Conservation (phyloP, 1,140 invertebrate genomes). For the Mercenaria mercenaria region DNA sequence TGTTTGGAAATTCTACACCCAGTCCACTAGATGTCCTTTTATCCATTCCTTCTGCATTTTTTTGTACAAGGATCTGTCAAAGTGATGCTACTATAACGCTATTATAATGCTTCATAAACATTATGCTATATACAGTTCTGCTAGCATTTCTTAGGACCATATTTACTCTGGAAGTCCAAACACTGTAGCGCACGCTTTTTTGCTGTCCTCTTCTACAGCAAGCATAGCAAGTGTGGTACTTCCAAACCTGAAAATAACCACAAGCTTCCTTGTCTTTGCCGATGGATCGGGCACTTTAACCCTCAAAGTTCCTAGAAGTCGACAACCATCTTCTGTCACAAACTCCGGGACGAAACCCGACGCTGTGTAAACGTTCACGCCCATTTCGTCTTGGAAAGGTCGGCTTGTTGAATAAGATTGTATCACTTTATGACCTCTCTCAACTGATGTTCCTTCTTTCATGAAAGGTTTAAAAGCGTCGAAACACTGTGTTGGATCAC, state of each 20-base stretch:
- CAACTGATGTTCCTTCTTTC: conserved; percentile 11
- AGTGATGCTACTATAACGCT: no score
- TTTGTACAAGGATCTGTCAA: no score
- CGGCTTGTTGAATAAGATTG: neutral
- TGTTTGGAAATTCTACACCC: no score
- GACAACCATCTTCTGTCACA: conserved; percentile 28
- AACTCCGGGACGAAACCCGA: conserved; percentile 14
- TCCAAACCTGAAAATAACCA: conserved; percentile 38
- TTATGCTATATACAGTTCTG: no score
- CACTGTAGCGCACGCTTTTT: neutral
- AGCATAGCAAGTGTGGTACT: neutral
- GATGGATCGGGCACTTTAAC: conserved; percentile 29
- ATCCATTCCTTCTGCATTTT: no score
- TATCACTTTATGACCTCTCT: neutral
- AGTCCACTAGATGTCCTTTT: no score
- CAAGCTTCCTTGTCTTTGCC: neutral
- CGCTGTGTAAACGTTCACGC: neutral
- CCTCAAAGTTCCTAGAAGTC: conserved; percentile 2
- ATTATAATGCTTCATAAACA: no score
- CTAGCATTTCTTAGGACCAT: no score
- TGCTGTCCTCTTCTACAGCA: conserved; percentile 35
- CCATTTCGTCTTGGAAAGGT: neutral
- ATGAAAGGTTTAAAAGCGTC: conserved; percentile 2
- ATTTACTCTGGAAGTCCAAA: conserved; percentile 39
- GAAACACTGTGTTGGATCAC: neutral